Base-by-base conservation (phyloP, 2,113 vertebrate species). In the Reinhardtius hippoglossoides region DNA sequence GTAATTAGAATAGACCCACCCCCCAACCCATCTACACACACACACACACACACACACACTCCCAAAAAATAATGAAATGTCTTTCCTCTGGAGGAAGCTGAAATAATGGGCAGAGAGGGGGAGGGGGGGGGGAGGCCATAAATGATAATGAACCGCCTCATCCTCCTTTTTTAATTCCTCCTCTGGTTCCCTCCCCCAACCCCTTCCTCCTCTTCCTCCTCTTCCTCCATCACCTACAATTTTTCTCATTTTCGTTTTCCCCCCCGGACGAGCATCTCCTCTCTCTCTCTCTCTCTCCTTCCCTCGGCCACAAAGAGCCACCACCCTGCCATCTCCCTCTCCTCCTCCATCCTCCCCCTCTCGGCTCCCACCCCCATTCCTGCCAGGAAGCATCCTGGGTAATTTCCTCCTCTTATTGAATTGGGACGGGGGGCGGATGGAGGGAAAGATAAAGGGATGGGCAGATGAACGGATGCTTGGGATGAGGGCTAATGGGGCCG, bases 331-430 rank as follows among this genome's bases (percentile, higher is more conserved):
- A 66, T 78, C 84, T 72, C 83, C 67, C 67, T 50, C 27, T 62
- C 73, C 42, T 18, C 52, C 54, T 18, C 24, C 24, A 24, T 24
- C 24, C 24, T 24, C 24, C 24, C 31, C 18, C 52, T 46, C 80
- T 20, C 23, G 9, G 23, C 74, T 80, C 73, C 35, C 42, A 40
- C 23, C 5, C 42, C 24, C 52, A 56, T 18, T 57, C 35, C n/a
- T 87, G 82, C 87, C 89, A 94, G 93, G 92, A 95, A 94, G 92
- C 89, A 94, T 87, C 83, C 83, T 78, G 89, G 91, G 88, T 93
- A 93, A 94, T 94, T 94, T 94, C 94, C 94, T 93, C 90, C 79
- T 86, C 75, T 94, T 95, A 94, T 94, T 94, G 86, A 94, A 95
- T 94, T 94, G 91, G 87, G 82, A 86, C 54, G 81, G 88, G 86